Conservation (phyloP, 2,888 invertebrate genomes). For the Temnothorax unifasciatus region DNA sequence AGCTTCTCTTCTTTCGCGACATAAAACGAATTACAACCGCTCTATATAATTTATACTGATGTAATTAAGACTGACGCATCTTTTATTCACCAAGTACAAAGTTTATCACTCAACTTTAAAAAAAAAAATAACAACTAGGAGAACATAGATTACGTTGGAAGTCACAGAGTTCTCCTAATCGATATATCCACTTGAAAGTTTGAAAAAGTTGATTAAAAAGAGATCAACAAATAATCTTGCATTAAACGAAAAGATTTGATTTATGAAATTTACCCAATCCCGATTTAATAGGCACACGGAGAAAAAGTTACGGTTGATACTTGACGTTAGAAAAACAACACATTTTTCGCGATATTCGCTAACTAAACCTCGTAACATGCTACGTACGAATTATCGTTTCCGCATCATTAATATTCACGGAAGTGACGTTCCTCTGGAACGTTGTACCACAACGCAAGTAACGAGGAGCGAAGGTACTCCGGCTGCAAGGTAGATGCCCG, state of each 20-base stretch:
- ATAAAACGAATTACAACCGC: constrained; percentile 17
- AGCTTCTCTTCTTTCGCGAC: neutral
- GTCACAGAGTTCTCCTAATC: neutral
- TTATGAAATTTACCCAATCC: neutral
- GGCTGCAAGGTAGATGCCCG: constrained; percentile 52
- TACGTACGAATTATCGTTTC: constrained; percentile 9
- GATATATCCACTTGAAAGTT: neutral
- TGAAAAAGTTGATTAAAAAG: neutral
- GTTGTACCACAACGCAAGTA: constrained; percentile 8
- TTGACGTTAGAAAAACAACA: neutral
- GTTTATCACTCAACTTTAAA: neutral
- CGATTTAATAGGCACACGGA: neutral
- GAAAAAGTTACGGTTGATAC: too few species aligned
- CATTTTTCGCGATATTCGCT: neutral
- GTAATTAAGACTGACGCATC: constrained; percentile 44
- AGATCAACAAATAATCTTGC: neutral
- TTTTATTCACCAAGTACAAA: constrained; percentile 5
- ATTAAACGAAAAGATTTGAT: neutral
- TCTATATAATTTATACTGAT: neutral
- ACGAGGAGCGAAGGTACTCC: constrained; percentile 9
- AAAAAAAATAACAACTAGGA: neutral
- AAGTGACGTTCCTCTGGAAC: constrained; percentile 10
- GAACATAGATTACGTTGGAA: neutral
- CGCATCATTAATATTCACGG: constrained; percentile 29
- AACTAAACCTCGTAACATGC: neutral